A percentile compares a stretch with the other conserved stretches of the same genome.
Conservation (phyloP, 2,113 vertebrate species). For the Bos indicus region DNA sequence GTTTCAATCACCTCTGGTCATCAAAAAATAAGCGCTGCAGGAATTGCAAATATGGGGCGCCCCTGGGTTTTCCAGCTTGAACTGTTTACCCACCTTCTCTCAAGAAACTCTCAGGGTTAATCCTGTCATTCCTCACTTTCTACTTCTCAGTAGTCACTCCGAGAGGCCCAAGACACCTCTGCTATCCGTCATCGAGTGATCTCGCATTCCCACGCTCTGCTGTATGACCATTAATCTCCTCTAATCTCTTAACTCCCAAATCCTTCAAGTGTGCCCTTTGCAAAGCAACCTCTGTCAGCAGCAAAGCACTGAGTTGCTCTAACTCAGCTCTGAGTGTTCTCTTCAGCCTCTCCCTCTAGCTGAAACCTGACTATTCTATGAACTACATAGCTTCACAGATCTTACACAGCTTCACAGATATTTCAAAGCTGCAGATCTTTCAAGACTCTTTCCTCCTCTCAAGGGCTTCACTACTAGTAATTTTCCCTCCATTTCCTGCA, state of each 20-base stretch:
- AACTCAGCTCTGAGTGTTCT: neutral
- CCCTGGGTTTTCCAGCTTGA: neutral
- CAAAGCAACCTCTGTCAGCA: slow-evolving; percentile 46
- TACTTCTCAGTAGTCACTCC: slow-evolving; percentile 11
- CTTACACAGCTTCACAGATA: neutral
- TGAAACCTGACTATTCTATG: neutral
- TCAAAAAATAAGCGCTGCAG: neutral
- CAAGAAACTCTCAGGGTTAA: slow-evolving; percentile 40
- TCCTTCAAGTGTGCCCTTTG: slow-evolving; percentile 34
- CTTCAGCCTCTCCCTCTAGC: neutral
- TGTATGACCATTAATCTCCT: slow-evolving; percentile 47
- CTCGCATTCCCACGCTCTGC: neutral
- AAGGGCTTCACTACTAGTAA: neutral
- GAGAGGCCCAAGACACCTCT: neutral
- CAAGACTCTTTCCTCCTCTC: neutral
- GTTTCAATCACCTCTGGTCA: neutral
- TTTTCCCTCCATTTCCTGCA: neutral
- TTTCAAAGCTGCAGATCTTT: neutral
- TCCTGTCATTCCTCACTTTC: slow-evolving; percentile 56
- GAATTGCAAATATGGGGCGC: neutral
- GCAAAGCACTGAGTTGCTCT: neutral
- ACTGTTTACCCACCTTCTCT: slow-evolving; percentile 12
- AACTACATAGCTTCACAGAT: neutral
- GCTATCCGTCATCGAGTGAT: slow-evolving; percentile 2
- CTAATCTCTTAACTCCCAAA: slow-evolving; percentile 46